Base-by-base conservation (phyloP, 2,797 vertebrate genomes). In the Pipistrellus nathusii region DNA sequence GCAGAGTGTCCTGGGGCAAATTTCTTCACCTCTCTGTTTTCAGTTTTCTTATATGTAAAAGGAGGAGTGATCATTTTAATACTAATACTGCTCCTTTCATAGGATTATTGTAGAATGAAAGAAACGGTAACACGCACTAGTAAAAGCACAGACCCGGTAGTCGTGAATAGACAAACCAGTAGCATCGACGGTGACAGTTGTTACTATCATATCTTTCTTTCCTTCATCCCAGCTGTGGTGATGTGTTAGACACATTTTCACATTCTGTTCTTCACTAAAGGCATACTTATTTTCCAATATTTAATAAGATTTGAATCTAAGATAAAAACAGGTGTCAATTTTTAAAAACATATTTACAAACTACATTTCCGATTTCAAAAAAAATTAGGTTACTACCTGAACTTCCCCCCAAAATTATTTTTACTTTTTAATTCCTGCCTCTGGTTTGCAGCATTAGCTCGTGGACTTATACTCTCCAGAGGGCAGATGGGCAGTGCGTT, bases 381-480 rank as follows among this genome's bases (percentile, higher is more conserved):
- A 23, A 23, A 23, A 10, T 3, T 23, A 23, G 55, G 55, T 57
- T 23, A 57, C 21, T 4, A 9, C 55, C 55, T 57, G 10, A 57
- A 57, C 55, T 57, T 23, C 21, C 55, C 53, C 21, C 55, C 21
- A 57, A 57, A 23, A 57, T 57, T 57, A 57, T 59, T n/a, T 55
- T 51, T 14, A 95, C 92, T 86, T 85, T 96, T 64, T 51, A 93
- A 57, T 97, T 97, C 98, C 94, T 48, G 20, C 96, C 96, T 98
- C 89, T 97, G 57, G n/a, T 98, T 97, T 98, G 92, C 91, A 99
- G 98, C 98, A 98, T 99, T 97, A 99, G 99, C 86, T 53, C 6
- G 6, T 46, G 5, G 38, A 27, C 66, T 38, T 44, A 0, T 11
- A 13, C 23, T 25, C 32, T 38, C 38, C 17, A 32, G 48, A 75